Evolutionary conservation across 2,888 invertebrate genomes (phyloP), one percentile per base, ranked within the genome.

Genomic region (Molorchus minor): DNA sequence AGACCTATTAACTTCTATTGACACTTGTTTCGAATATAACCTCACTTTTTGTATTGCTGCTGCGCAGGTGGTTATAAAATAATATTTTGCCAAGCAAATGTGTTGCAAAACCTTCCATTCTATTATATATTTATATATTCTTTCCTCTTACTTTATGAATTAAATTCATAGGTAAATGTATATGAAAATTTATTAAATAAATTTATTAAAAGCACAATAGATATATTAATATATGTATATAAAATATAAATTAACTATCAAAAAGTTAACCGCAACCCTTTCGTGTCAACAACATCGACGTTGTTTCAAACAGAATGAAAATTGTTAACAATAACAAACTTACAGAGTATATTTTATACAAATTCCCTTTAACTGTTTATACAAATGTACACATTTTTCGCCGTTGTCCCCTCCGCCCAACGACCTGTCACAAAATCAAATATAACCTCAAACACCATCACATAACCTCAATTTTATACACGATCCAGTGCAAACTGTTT

Each of bases 241-340:
- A 69, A 68, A 71, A 68, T 68, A 69, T 71, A 70, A 69, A 65
- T 69, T 68, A 67, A 68, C 64, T 71, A 71, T 70, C 67, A 69
- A 68, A 68, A 72, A 72, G 66, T 70, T 67, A 67, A 72, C 73
- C 72, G 72, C 73, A 72, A 73, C 72, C 73, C 63, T 66, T n/a
- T 64, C 56, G 55, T 68, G 66, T 64, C 65, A 67, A 65, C 64
- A 68, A 70, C 65, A 55, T 25, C 5, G 58, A 58, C 58, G 63
- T 59, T 62, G 56, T 58, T 57, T n/a, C n/a, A 57, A 66, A 64
- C 62, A 62, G 57, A 67, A 64, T 67, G 64, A 67, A 63, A 65
- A 58, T n/a, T 62, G 62, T 65, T 64, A 66, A 67, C 67, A 67
- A 67, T 60, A 67, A 67, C 65, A 65, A 67, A 64, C 59, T 63